Evolutionary conservation across 30 jellyfish, hydroid and myxozoan species (phyloP).

Genomic region (Hydractinia echinata): DNA sequence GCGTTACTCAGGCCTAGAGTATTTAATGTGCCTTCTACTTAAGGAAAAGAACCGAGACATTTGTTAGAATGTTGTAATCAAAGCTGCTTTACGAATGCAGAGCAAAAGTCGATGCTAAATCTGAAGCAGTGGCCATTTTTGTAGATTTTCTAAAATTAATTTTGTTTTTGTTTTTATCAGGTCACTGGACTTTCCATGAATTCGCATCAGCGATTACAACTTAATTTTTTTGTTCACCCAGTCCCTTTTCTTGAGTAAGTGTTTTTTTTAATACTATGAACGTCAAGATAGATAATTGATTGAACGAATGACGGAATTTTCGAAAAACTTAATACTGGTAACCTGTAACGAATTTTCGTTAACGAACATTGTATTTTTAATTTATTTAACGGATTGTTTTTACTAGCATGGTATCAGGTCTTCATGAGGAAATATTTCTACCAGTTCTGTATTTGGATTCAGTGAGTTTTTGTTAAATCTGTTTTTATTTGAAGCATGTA

Average conservation of each 20-base stretch:
- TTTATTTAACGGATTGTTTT: not conserved
- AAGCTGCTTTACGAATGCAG: no score
- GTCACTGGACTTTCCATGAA: constrained; percentile 78
- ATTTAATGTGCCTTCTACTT: no score
- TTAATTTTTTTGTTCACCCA: constrained; percentile 35
- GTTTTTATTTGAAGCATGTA: not conserved
- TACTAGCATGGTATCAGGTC: not conserved
- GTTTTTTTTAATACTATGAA: not conserved
- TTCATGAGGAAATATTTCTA: not conserved
- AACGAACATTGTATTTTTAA: not conserved
- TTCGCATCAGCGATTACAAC: constrained; percentile 69
- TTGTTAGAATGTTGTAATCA: no score
- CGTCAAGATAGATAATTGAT: no score
- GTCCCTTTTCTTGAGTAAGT: constrained; percentile 34
- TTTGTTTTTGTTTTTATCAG: constrained; percentile 29
- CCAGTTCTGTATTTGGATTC: constrained; percentile 10
- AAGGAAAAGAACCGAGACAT: no score
- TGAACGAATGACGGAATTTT: no score
- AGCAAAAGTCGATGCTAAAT: no score
- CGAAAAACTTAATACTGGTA: not conserved
- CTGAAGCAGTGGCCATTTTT: no score
- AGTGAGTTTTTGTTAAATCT: not conserved
- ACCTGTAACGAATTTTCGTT: not conserved
- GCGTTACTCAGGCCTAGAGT: no score
- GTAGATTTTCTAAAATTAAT: no score